Evolutionary conservation across 1,140 invertebrate genomes (phyloP).

Genomic region (Wasmannia auropunctata): DNA sequence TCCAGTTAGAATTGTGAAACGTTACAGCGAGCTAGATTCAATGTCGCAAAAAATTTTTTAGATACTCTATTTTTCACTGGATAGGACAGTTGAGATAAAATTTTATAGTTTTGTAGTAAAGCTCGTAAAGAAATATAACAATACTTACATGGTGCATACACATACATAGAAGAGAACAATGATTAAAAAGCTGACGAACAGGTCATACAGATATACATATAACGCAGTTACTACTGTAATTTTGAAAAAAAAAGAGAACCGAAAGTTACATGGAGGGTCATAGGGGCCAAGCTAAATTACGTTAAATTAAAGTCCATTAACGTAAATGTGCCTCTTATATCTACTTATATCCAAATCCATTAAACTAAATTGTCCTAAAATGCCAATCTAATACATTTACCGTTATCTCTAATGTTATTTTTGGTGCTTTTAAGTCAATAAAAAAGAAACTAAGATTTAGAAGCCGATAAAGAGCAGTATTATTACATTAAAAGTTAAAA

Average conservation of each 20-base stretch:
- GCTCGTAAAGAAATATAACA: neutral
- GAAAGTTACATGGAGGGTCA: neutral
- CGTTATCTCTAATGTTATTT: neutral
- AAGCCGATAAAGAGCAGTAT: neutral
- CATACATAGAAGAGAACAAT: neutral
- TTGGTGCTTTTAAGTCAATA: neutral
- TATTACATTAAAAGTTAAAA: neutral
- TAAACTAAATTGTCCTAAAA: slow-evolving; percentile 37
- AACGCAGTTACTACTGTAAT: neutral
- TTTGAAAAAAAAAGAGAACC: neutral
- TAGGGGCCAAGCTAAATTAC: slow-evolving; percentile 28
- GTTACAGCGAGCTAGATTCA: neutral
- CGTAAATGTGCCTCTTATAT: slow-evolving; percentile 16
- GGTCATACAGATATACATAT: neutral
- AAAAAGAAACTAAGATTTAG: slow-evolving; percentile 3
- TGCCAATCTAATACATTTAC: neutral
- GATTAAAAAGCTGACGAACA: neutral
- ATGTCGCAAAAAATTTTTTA: neutral
- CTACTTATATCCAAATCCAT: slow-evolving; percentile 23
- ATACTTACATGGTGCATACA: neutral
- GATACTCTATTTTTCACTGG: neutral
- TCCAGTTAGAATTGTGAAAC: neutral
- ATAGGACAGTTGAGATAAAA: neutral
- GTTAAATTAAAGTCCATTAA: slow-evolving; percentile 45
- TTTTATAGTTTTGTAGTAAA: neutral